phyloP scores from a whole-genome alignment of 2,888 invertebrate species.

The Tipula lateralis region DNA sequence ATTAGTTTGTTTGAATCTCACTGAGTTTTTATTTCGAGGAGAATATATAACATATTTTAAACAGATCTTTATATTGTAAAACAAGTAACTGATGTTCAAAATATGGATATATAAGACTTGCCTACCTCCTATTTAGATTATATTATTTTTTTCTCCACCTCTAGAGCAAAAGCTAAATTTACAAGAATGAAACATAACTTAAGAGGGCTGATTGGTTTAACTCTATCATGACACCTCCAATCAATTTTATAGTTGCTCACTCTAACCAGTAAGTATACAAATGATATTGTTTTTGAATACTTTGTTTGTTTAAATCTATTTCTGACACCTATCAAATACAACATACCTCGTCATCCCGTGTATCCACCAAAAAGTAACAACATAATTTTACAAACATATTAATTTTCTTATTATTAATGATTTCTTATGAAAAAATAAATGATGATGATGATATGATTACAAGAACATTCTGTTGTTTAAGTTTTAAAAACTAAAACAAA shows the following conservation, averaged over 20 bases:
- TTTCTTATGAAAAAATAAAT: not conserved
- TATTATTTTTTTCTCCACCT: not conserved
- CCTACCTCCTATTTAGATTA: too few species aligned
- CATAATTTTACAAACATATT: not conserved
- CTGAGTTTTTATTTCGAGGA: too few species aligned
- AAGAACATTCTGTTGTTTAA: conserved; percentile 1
- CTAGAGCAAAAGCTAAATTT: not conserved
- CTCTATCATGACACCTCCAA: not conserved
- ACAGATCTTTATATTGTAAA: too few species aligned
- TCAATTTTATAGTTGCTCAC: not conserved
- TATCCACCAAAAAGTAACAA: not conserved
- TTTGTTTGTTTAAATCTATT: conserved; percentile 24
- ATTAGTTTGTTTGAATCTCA: too few species aligned
- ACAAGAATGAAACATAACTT: not conserved
- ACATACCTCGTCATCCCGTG: not conserved
- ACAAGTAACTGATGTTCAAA: too few species aligned
- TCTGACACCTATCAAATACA: not conserved
- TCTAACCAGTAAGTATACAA: not conserved
- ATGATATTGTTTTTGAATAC: not conserved
- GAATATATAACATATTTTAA: too few species aligned
- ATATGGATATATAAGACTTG: too few species aligned
- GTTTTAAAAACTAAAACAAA: not conserved
- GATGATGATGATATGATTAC: conserved; percentile 19
- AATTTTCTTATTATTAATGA: not conserved
- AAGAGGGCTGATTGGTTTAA: not conserved